These are phyloP conservation scores for Malurus elegans DNA, from an alignment of 2,113 vertebrate species.

Conservation along the genomic window DNA sequence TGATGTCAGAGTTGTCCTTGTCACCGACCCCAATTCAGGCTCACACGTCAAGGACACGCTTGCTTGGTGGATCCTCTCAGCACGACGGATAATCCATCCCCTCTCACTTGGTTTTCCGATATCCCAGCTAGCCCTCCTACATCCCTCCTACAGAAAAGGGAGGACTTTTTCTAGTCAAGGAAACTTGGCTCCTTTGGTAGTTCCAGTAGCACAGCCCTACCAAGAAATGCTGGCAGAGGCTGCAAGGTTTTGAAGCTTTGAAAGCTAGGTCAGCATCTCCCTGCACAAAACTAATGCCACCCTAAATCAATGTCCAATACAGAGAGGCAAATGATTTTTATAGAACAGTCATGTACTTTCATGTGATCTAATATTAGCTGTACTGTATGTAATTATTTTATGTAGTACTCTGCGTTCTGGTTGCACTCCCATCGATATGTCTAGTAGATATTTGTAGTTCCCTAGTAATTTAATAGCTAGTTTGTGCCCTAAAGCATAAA, in stretches of 20 bases:
- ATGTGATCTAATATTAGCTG: constrained; percentile 65
- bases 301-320: neutral
- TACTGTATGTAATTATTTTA: constrained; percentile 63
- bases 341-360: constrained; percentile 51
- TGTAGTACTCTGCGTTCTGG: constrained; percentile 62
- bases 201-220: neutral
- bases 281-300: neutral
- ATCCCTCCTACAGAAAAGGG: neutral
- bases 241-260: neutral
- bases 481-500: constrained; percentile 68
- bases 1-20: constrained; percentile 69
- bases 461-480: constrained; percentile 69
- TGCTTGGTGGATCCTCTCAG: neutral
- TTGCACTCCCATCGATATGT: constrained; percentile 56
- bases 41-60: constrained; percentile 47
- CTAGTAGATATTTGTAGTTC: constrained; percentile 70
- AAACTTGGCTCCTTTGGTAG: neutral
- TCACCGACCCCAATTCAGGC: constrained; percentile 55
- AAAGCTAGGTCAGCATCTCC: neutral
- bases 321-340: constrained; percentile 26
- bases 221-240: neutral
- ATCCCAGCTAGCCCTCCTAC: neutral
- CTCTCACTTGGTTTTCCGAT: neutral
- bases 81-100: neutral
- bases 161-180: neutral